A percentile compares a stretch with the other conserved stretches of the same genome.
phyloP scores from a whole-genome alignment of 2,113 vertebrate species.

The Ptychochromis oligacanthus region DNA sequence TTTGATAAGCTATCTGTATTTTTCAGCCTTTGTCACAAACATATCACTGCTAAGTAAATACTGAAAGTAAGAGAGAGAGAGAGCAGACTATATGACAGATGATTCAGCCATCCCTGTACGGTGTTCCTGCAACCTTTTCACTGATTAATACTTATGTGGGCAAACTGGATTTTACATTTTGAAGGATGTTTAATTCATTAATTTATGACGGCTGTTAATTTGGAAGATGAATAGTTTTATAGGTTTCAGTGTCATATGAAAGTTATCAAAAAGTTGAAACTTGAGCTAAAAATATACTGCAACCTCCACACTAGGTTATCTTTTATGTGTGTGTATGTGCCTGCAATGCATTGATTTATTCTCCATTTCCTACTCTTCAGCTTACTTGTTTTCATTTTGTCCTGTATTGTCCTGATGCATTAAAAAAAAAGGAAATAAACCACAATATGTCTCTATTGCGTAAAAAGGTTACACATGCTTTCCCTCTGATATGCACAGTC shows the following conservation, averaged over 20 bases:
- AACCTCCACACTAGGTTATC: background rate
- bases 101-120: background rate
- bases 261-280: background rate
- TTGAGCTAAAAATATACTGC: background rate
- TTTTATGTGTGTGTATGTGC: background rate
- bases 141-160: background rate
- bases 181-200: conserved; percentile 2
- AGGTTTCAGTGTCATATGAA: background rate
- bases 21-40: background rate
- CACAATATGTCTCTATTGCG: background rate
- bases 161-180: background rate
- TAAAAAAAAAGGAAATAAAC: background rate
- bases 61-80: background rate
- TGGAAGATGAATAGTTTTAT: background rate
- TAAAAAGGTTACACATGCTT: background rate
- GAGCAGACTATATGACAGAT: background rate
- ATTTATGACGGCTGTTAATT: background rate
- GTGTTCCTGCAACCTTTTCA: conserved; percentile 5
- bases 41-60: background rate
- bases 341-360: background rate
- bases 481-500: background rate
- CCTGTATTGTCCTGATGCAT: background rate
- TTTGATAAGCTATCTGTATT: background rate
- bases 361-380: background rate
- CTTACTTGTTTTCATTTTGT: background rate